phyloP scores from a whole-genome alignment of 2,888 invertebrate genomes.

The Cantharis rustica region DNA sequence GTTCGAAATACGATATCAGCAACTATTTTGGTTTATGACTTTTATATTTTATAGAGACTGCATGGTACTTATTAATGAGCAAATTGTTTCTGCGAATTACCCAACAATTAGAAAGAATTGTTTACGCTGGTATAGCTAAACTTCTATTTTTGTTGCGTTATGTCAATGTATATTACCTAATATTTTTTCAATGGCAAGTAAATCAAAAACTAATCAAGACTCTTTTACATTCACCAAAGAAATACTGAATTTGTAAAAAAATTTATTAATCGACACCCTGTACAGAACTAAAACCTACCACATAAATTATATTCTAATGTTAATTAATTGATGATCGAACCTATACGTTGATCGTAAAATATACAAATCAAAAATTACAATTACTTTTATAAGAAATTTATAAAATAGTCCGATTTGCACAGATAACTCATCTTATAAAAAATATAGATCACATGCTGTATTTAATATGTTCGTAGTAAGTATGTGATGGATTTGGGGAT shows the following conservation, averaged over 20 bases:
- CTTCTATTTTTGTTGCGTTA: neutral
- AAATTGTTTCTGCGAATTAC: neutral
- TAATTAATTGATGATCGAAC: neutral
- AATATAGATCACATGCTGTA: slow-evolving; percentile 31
- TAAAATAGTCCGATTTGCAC: neutral
- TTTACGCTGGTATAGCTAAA: neutral
- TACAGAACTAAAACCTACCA: neutral
- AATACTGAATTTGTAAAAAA: neutral
- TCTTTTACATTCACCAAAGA: too few species aligned
- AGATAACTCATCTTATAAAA: neutral
- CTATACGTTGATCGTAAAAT: neutral
- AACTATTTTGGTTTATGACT: neutral
- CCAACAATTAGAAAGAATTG: neutral
- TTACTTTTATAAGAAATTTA: neutral
- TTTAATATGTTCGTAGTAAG: slow-evolving; percentile 49
- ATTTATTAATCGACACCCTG: neutral
- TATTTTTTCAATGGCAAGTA: neutral
- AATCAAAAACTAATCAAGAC: neutral
- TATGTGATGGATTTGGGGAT: slow-evolving; percentile 54
- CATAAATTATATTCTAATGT: neutral
- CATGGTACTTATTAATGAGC: neutral
- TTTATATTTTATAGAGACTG: neutral
- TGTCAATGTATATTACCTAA: neutral
- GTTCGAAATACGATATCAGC: neutral
- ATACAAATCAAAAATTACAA: neutral